Base-by-base conservation (phyloP, 1,140 invertebrate genomes). In the Episyrphus balteatus region DNA sequence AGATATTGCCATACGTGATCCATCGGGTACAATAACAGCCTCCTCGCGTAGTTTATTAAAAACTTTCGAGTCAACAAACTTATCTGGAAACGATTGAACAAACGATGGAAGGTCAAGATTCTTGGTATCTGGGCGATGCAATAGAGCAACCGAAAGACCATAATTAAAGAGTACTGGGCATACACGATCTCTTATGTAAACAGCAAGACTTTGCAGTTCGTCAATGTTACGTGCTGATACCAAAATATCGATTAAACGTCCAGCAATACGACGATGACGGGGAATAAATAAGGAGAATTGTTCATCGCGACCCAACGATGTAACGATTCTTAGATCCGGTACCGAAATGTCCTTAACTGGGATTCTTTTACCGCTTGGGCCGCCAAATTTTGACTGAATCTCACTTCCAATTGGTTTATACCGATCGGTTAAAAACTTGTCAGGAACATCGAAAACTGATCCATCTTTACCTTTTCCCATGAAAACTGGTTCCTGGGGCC, bases 141-240 rank as follows among this genome's bases (percentile, higher is more conserved):
- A 57, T 21, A 87, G 70, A 0, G 83, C 83, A 17, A 88, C 84
- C 0, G 83, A 84, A 2, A 81, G 68, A 8, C 80, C 79, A 59
- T 88, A 88, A 62, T 85, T 81, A 70, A 86, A 88, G 68, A 88
- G 66, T 56, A 83, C 80, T 0, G 84, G 80, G 62, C 88, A 88
- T 31, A 87, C 64, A 17, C 82, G 77, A 58, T 87, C 80, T 34
- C 83, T 78, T 49, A 79, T 81, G 56, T 81, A 88, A 3, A 81
- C 77, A 9, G 79, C 75, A 10, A 83, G 68, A 0, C 84, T 83
- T 48, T 79, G 60, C 31, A 88, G 74, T 45, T 87, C 84, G 1
- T 86, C 81, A 17, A 81, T 66, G 3, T 77, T 76, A 49, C 80
- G 70, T 76, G 85, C 79, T 42, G 75, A 83, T 82, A 62, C 71